Conservation (phyloP, 2,888 invertebrate genomes). For the Phania funesta region DNA sequence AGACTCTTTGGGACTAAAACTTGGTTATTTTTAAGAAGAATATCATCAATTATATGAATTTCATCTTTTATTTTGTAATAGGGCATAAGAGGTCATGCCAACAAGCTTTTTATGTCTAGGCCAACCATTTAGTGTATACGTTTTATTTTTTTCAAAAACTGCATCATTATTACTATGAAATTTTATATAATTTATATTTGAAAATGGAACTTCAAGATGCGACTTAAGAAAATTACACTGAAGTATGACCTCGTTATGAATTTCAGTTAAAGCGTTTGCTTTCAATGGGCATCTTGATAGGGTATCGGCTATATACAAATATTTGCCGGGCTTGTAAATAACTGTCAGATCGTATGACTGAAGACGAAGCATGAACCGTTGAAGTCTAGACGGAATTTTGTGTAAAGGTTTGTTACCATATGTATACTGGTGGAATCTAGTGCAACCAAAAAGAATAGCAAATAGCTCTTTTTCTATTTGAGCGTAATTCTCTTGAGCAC, state of each 20-base stretch:
- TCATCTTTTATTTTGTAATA: slow-evolving; percentile 21
- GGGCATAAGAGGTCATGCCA: background rate
- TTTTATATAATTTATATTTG: background rate
- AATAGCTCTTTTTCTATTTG: slow-evolving; percentile 67
- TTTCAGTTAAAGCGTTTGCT: background rate
- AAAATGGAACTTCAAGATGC: background rate
- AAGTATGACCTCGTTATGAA: background rate
- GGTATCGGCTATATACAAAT: background rate
- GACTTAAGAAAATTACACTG: slow-evolving; percentile 11
- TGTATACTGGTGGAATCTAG: slow-evolving; percentile 60
- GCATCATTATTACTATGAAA: background rate
- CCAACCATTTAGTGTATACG: background rate
- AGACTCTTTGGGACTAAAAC: slow-evolving; percentile 27
- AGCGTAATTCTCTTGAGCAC: slow-evolving; percentile 51
- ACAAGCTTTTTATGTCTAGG: background rate
- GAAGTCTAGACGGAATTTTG: too few relatives aligned
- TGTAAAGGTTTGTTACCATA: slow-evolving; percentile 34
- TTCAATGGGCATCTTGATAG: background rate
- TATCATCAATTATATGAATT: background rate
- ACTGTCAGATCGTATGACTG: slow-evolving; percentile 16
- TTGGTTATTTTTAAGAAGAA: slow-evolving; percentile 15
- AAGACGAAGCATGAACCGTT: slow-evolving; percentile 2
- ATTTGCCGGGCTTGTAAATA: background rate
- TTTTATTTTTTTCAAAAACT: background rate
- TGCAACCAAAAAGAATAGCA: slow-evolving; percentile 62